A percentile compares a stretch with the other conserved stretches of the same genome.
phyloP scores from a whole-genome alignment of 2,113 vertebrate species.

The Zosterops japonicus region DNA sequence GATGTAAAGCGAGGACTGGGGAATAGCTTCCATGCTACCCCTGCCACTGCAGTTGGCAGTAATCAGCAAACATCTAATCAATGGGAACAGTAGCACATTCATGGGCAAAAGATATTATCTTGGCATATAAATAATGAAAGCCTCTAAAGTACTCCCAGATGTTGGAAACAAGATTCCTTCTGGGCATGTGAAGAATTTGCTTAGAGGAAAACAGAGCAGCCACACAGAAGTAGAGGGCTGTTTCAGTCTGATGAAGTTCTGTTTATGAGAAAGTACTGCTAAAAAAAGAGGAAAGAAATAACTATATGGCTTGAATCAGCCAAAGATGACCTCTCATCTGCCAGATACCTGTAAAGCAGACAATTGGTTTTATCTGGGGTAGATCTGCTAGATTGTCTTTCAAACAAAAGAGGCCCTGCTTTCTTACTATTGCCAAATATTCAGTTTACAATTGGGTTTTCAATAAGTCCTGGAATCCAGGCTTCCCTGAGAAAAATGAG shows the following conservation, averaged over 20 bases:
- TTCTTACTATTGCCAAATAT: slow-evolving; percentile 10
- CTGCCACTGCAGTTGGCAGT: slow-evolving; percentile 44
- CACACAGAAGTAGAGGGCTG: slow-evolving; percentile 16
- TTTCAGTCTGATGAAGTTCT: neutral
- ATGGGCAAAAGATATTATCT: slow-evolving; percentile 65
- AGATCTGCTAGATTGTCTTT: neutral
- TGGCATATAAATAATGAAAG: slow-evolving; percentile 66
- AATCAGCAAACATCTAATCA: slow-evolving; percentile 61
- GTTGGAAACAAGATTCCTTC: slow-evolving; percentile 67
- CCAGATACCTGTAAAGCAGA: slow-evolving; percentile 1
- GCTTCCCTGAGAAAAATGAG: neutral
- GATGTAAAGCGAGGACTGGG: neutral
- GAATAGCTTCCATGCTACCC: neutral
- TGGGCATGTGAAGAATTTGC: slow-evolving; percentile 67
- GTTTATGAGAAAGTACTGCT: neutral
- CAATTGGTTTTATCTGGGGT: neutral
- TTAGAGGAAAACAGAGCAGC: slow-evolving; percentile 48
- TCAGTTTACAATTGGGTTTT: slow-evolving; percentile 21
- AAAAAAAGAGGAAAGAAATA: neutral
- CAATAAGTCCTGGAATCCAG: neutral
- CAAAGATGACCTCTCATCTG: neutral
- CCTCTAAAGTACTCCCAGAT: slow-evolving; percentile 70
- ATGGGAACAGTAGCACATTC: slow-evolving; percentile 72
- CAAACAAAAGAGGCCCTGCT: neutral
- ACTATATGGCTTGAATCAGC: neutral